A percentile compares a stretch with the other conserved stretches of the same genome.
These are phyloP conservation scores for Eupithecia abbreviata DNA, from an alignment of 2,888 invertebrate species.

Conservation along the genomic window DNA sequence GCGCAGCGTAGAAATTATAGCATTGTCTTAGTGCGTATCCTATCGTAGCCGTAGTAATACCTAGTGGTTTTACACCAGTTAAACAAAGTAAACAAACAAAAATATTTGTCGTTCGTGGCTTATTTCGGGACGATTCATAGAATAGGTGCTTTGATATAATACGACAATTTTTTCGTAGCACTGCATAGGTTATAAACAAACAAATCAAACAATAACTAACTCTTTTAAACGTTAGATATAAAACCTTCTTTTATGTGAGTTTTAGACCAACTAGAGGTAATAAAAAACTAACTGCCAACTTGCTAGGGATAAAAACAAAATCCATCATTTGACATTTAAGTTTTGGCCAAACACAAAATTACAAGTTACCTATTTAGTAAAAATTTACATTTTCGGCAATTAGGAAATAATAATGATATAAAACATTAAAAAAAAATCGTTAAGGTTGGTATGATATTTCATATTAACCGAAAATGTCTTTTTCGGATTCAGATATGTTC, in stretches of 20 bases:
- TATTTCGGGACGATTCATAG: neutral
- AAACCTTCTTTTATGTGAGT: conserved; percentile 2
- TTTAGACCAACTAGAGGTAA: neutral
- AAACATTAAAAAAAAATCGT: conserved; percentile 1
- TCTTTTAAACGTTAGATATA: neutral
- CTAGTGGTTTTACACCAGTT: too few species aligned
- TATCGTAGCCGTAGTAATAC: too few species aligned
- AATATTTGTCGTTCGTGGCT: too few species aligned
- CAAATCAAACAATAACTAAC: neutral
- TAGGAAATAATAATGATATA: neutral
- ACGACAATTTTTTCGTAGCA: neutral
- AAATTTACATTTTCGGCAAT: conserved; percentile 34
- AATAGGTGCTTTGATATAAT: neutral
- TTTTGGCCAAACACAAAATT: conserved; percentile 59
- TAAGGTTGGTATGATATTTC: neutral
- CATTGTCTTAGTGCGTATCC: too few species aligned
- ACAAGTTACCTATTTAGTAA: conserved; percentile 46
- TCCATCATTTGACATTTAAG: conserved; percentile 32
- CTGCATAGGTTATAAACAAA: too few species aligned
- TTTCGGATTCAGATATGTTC: conserved; percentile 68
- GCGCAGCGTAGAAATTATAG: too few species aligned
- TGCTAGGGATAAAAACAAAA: conserved; percentile 23
- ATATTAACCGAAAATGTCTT: conserved; percentile 59
- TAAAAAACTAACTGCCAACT: neutral
- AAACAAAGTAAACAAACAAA: too few species aligned